These are phyloP conservation scores for Typhlichthys eigenmanni DNA, from an alignment of 2,797 vertebrate species.

Conservation along the genomic window DNA sequence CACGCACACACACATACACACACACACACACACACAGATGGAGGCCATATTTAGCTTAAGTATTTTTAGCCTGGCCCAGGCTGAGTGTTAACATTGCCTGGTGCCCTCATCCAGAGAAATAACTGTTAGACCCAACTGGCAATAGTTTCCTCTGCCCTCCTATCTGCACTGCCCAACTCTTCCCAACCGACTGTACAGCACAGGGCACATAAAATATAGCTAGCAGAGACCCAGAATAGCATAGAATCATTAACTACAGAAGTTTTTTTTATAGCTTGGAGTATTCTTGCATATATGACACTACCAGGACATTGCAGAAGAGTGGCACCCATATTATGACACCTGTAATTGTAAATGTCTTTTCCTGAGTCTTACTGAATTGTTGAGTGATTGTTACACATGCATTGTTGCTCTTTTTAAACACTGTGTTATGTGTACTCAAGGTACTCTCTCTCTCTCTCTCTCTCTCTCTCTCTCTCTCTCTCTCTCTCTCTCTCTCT, in stretches of 20 bases:
- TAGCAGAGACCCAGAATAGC: background rate
- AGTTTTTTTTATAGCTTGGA: too few relatives aligned
- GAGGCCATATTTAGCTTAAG: slow-evolving; percentile 12
- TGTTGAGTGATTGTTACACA: too few relatives aligned
- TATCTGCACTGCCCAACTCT: slow-evolving; percentile 17
- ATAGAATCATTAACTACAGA: too few relatives aligned
- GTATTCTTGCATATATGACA: too few relatives aligned
- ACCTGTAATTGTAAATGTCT: too few relatives aligned
- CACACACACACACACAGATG: slow-evolving; percentile 3
- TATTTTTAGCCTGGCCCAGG: slow-evolving; percentile 53
- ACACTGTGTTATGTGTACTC: background rate
- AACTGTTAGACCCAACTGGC: slow-evolving; percentile 41
- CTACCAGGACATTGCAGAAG: too few relatives aligned
- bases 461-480: slow-evolving; percentile 54
- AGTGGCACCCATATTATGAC: too few relatives aligned
- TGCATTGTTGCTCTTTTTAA: background rate
- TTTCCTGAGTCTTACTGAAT: too few relatives aligned
- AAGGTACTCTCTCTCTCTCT: slow-evolving; percentile 3
- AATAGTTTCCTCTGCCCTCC: slow-evolving; percentile 25
- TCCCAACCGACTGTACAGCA: slow-evolving; percentile 15
- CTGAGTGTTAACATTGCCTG: slow-evolving; percentile 52
- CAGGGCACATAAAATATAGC: background rate
- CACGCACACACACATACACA: background rate
- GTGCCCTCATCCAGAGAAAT: slow-evolving; percentile 54
- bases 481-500: slow-evolving; percentile 44